A percentile compares a stretch with the other conserved stretches of the same genome.
Evolutionary conservation across 2,797 vertebrate genomes (phyloP).

Genomic region (Periophthalmus magnuspinnatus): DNA sequence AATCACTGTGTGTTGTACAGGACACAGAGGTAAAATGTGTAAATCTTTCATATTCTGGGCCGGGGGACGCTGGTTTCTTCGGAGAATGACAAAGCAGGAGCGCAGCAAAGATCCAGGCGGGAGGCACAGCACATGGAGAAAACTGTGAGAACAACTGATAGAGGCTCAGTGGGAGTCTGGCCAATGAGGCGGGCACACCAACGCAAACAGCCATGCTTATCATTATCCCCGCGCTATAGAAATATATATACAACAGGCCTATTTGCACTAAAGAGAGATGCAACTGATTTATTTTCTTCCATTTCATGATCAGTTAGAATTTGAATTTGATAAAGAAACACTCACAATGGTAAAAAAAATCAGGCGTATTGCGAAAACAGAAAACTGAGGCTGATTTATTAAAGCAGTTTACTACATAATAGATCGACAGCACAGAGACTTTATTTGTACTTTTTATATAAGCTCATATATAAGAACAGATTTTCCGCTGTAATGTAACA

Average conservation of each 20-base stretch:
- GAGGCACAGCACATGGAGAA: constrained; percentile 22
- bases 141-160: constrained; percentile 35
- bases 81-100: constrained; percentile 18
- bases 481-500: background rate
- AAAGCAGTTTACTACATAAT: background rate
- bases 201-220: constrained; percentile 37
- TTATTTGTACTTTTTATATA: background rate
- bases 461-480: no score
- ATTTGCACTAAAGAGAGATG: background rate
- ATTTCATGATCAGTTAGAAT: background rate
- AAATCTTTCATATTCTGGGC: constrained; percentile 10
- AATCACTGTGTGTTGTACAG: background rate
- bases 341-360: background rate
- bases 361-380: background rate
- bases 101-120: constrained; percentile 33
- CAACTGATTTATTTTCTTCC: background rate
- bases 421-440: background rate
- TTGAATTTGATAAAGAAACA: background rate
- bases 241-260: background rate
- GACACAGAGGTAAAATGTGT: background rate
- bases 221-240: constrained; percentile 24
- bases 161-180: constrained; percentile 37
- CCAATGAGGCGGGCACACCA: constrained; percentile 50
- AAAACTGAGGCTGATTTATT: background rate
- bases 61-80: constrained; percentile 16